These are phyloP conservation scores for Aporophyla lueneburgensis DNA, from an alignment of 2,888 invertebrate species.

Conservation along the genomic window DNA sequence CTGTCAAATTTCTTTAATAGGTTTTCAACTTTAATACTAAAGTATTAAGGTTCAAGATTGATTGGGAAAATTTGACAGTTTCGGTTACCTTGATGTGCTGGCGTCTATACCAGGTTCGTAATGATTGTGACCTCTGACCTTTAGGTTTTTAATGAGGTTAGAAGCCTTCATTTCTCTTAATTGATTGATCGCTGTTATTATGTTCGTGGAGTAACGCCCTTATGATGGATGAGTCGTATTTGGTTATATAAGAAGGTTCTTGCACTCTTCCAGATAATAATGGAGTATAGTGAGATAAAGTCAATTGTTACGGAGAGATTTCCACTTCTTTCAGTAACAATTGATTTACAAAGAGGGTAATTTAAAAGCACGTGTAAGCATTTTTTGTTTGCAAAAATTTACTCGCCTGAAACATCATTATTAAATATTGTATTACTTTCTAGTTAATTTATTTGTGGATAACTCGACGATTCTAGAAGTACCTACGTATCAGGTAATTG, in stretches of 20 bases:
- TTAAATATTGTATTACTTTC: too few relatives aligned
- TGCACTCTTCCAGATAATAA: not conserved
- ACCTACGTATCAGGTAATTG: too few relatives aligned
- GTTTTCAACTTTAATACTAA: too few relatives aligned
- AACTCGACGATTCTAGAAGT: too few relatives aligned
- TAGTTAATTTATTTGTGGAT: too few relatives aligned
- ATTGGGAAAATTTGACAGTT: too few relatives aligned
- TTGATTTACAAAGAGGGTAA: not conserved
- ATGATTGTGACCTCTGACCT: conserved; percentile 77
- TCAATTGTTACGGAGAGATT: not conserved
- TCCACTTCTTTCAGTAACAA: too few relatives aligned
- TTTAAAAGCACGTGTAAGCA: not conserved
- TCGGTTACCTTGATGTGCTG: too few relatives aligned
- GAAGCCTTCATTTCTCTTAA: conserved; percentile 55
- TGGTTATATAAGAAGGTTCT: conserved; percentile 19
- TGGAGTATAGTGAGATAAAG: not conserved
- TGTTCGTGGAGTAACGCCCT: conserved; percentile 30
- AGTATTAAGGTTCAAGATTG: too few relatives aligned
- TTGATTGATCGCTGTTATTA: conserved; percentile 60
- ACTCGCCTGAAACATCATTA: too few relatives aligned
- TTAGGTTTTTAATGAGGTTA: conserved; percentile 60
- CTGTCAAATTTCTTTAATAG: too few relatives aligned
- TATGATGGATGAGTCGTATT: conserved; percentile 50
- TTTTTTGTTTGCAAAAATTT: not conserved
- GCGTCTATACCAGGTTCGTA: conserved; percentile 63